Base-by-base conservation (phyloP, 2,888 invertebrate species). In the Sinelater perroti region DNA sequence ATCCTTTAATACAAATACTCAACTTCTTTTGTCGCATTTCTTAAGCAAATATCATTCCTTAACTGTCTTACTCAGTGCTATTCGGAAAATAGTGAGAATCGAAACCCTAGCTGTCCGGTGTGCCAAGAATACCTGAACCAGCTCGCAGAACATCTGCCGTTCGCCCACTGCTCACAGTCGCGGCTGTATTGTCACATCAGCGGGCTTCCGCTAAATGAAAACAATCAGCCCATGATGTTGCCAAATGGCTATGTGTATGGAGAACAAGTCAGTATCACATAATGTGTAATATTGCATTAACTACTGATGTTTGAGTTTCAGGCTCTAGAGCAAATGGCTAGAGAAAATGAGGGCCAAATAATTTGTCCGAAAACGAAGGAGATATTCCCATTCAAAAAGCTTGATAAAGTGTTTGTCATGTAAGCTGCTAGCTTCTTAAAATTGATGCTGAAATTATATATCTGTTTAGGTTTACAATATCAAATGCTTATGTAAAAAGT, bases 211-310 rank as follows among this genome's bases (percentile, higher is more conserved):
- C 84, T 99, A 71, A 97, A 99, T 81, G 97, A 98, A 77, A 92
- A 98, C 79, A 97, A 98, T 82, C 95, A 94, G 68, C 97, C 97
- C 7, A 93, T 98, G 90, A 95, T 97, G 89, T 84, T 99, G 80
- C 99, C 99, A 61, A 98, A 98, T 81, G 98, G 98, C 52, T 92
- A 95, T 80, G 96, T 99, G 56, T 98, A 96, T 74, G 95, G 95
- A 6, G 93, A 95, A 80, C 87, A 91, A 85, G 92, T 91, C 70
- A 10, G 40, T 46, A 3, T 28, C 16, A 14, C n/a, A n/a, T n/a
- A n/a, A n/a, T n/a, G n/a, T n/a, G n/a, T 33, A 7, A 10, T 33
- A 33, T 10, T 7, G n/a, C n/a, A n/a, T n/a, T n/a, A n/a, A n/a
- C n/a, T n/a, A n/a, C n/a, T n/a, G n/a, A n/a, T n/a, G 49, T 62